Evolutionary conservation across 2,888 invertebrate species (phyloP), one percentile per base, ranked within the genome.

Genomic region (Diadromus collaris): DNA sequence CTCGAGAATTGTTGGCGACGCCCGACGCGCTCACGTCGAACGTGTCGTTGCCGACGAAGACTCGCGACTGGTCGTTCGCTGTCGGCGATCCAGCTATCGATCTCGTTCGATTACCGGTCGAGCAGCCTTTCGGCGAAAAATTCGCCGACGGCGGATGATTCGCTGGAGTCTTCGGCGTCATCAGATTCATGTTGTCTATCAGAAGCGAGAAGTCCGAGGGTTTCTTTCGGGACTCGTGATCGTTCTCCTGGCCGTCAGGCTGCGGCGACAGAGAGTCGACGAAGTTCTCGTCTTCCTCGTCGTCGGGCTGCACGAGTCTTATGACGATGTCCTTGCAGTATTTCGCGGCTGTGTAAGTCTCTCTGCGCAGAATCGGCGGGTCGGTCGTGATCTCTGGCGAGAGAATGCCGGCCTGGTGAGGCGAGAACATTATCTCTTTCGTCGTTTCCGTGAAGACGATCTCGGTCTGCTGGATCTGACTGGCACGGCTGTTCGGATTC

Each of bases 181-280:
- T 34, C 19, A 88, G 83, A 72, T 85, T 88, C n/a, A 88, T 82
- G 63, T 88, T 82, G 68, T 88, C 83, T 7, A 89, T 81, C 7
- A 89, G 24, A 34, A 84, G 72, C 4, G 89, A 90, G 69, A 89
- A 87, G 13, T 89, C 83, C 0, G 82, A 83, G 9, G 67, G 13
- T 34, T 65, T 60, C 6, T 56, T 56, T 0, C 2, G 27, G 27
- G 27, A 10, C 27, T 29, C 0, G 10, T 44, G 27, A 10, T 21
- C 7, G 41, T 9, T 9, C 21, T 34, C 16, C 21, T 80, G 46
- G 29, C 54, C 69, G 9, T 21, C 34, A 68, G 77, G 48, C 64
- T 81, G 71, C 13, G 85, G 81, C 10, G 85, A 85, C 10, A 85
- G 41, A 2, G 85, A 86, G 73, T 88, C 86, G n/a, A 84, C 82